Evolutionary conservation across 2,888 invertebrate genomes (phyloP), one percentile per base, ranked within the genome.

Genomic region (Lasius fuliginosus): DNA sequence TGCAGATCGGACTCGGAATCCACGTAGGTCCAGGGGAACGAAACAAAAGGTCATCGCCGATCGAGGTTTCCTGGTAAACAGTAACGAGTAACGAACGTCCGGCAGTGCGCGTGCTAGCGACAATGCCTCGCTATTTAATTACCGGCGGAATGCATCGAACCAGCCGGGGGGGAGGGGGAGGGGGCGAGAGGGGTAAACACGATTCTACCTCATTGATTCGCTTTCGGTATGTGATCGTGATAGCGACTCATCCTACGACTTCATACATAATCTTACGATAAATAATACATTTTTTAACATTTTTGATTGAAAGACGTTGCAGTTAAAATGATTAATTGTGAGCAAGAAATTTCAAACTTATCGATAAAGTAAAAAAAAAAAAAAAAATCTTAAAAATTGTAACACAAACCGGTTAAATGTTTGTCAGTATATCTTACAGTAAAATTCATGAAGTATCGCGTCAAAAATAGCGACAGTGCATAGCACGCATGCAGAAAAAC

Each of bases 1-100:
- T 81, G 89, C 82, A 84, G 86, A 89, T 85, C 83, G 81, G 65
- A 11, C 58, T 58, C 42, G 76, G 23, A 53, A 46, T 46, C 46
- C 42, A 15, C 82, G 71, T 73, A 33, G 76, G 1, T 62, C 64
- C 85, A 62, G 74, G 71, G 58, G 84, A 79, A 62, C 68, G 75
- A 81, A 82, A 90, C 88, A 90, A 88, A 90, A 90, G 87, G 85
- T 88, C 87, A 84, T 86, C 83, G 71, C 56, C 69, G 56, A 83
- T 85, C 74, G 82, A 83, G 83, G 86, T 88, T 90, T 86, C 81
- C 87, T 65, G 84, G 86, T 83, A 86, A 86, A 88, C 87, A 86
- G 90, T 87, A 85, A 86, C 87, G 67, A 82, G 74, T 86, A 89
- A 89, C 88, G 85, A 84, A 85, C 79, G 82, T 76, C 75, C 77